Evolutionary conservation across 2,888 invertebrate species (phyloP).

Genomic region (Epinotia bilunana): DNA sequence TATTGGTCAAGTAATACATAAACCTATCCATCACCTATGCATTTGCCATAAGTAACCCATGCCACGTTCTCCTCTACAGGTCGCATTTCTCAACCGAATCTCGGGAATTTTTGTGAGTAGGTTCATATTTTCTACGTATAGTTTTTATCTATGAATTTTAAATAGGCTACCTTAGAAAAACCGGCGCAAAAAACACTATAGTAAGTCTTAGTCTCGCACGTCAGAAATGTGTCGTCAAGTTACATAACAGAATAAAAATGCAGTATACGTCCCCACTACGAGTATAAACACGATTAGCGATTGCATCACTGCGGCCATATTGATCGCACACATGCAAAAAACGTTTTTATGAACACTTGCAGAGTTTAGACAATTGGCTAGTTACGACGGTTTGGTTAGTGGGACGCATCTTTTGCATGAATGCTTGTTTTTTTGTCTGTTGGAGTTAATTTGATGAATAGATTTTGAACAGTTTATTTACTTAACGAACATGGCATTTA

Average conservation of each 20-base stretch:
- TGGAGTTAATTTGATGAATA: not conserved
- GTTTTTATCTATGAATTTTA: too few species aligned
- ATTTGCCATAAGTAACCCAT: too few species aligned
- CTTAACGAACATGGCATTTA: not conserved
- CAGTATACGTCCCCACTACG: slow-evolving; percentile 62
- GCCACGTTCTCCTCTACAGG: too few species aligned
- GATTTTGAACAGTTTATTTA: not conserved
- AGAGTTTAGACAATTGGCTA: slow-evolving; percentile 35
- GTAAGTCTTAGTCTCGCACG: not conserved
- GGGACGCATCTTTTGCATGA: slow-evolving; percentile 12
- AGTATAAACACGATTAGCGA: slow-evolving; percentile 71
- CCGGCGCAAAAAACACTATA: not conserved
- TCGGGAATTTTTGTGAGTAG: too few species aligned
- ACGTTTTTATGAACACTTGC: slow-evolving; percentile 47
- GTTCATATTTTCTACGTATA: too few species aligned
- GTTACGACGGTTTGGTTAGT: slow-evolving; percentile 32
- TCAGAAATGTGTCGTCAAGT: slow-evolving; percentile 47
- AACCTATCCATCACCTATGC: too few species aligned
- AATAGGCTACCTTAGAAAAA: not conserved
- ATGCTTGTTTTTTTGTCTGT: slow-evolving; percentile 9
- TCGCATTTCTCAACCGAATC: too few species aligned
- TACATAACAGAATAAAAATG: slow-evolving; percentile 70
- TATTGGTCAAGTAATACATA: too few species aligned
- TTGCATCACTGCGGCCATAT: slow-evolving; percentile 67
- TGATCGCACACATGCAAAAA: slow-evolving; percentile 45